These are phyloP conservation scores for Cnemophilus loriae DNA, from an alignment of 2,113 vertebrate species.

Conservation along the genomic window DNA sequence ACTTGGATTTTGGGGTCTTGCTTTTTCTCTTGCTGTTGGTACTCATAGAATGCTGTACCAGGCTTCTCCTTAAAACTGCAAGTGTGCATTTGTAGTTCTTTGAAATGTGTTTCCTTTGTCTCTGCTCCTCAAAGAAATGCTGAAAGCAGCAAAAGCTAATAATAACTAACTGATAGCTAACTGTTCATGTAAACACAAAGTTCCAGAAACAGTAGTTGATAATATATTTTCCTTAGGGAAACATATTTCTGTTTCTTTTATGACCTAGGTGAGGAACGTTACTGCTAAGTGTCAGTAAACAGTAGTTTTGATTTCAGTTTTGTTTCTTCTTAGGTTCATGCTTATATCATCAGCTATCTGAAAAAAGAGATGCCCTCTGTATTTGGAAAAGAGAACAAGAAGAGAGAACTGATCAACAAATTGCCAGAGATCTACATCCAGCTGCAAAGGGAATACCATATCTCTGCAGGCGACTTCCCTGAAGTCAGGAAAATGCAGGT, in stretches of 20 bases:
- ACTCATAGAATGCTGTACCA: not conserved
- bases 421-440: slow-evolving; percentile 90
- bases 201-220: not conserved
- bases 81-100: not conserved
- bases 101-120: not conserved
- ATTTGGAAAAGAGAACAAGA: slow-evolving; percentile 94
- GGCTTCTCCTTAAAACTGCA: not conserved
- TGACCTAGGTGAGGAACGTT: not conserved
- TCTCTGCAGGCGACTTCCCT: slow-evolving; percentile 94
- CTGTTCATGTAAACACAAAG: not conserved
- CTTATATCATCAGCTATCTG: slow-evolving; percentile 94
- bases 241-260: not conserved
- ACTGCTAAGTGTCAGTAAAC: not conserved
- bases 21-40: not conserved
- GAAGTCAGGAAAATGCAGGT: slow-evolving; percentile 95
- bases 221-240: not conserved
- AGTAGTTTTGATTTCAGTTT: not conserved
- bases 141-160: not conserved
- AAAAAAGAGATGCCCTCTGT: slow-evolving; percentile 96
- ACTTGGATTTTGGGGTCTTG: accelerated
- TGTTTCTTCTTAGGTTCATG: slow-evolving; percentile 83
- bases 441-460: slow-evolving; percentile 92
- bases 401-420: slow-evolving; percentile 87
- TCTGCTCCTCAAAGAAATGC: not conserved
- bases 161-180: not conserved